Conservation (phyloP, 2,113 vertebrate species). For the Camelus dromedarius region DNA sequence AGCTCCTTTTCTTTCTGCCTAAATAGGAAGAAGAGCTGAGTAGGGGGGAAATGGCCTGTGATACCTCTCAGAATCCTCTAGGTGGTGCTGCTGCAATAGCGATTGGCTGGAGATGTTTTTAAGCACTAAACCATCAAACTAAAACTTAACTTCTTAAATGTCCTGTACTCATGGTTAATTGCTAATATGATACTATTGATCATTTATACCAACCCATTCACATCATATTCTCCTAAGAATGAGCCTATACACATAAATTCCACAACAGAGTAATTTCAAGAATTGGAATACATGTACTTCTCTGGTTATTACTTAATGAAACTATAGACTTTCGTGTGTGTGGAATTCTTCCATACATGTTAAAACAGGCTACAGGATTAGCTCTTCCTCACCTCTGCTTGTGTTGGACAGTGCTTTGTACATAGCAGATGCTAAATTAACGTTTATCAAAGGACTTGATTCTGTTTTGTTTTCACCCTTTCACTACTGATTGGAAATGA, state of each 20-base stretch:
- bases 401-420: neutral
- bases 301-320: slow-evolving; percentile 54
- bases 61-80: slow-evolving; percentile 81
- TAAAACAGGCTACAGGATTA: neutral
- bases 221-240: slow-evolving; percentile 44
- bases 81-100: slow-evolving; percentile 86
- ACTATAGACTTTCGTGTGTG: slow-evolving; percentile 12
- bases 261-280: slow-evolving; percentile 54
- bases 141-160: slow-evolving; percentile 72
- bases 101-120: neutral
- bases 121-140: slow-evolving; percentile 47
- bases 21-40: fast-evolving
- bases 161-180: slow-evolving; percentile 49
- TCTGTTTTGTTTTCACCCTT: slow-evolving; percentile 19
- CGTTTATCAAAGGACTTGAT: slow-evolving; percentile 21
- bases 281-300: neutral
- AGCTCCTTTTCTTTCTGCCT: neutral
- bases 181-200: neutral
- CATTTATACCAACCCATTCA: slow-evolving; percentile 64
- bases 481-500: slow-evolving; percentile 44
- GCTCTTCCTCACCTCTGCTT: neutral
- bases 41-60: slow-evolving; percentile 50
- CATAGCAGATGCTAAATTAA: slow-evolving; percentile 43
- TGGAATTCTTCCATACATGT: neutral
- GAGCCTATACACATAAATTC: slow-evolving; percentile 30